Evolutionary conservation across 2,113 vertebrate genomes (phyloP), one percentile per base, ranked within the genome.

Genomic region (Istiophorus platypterus): DNA sequence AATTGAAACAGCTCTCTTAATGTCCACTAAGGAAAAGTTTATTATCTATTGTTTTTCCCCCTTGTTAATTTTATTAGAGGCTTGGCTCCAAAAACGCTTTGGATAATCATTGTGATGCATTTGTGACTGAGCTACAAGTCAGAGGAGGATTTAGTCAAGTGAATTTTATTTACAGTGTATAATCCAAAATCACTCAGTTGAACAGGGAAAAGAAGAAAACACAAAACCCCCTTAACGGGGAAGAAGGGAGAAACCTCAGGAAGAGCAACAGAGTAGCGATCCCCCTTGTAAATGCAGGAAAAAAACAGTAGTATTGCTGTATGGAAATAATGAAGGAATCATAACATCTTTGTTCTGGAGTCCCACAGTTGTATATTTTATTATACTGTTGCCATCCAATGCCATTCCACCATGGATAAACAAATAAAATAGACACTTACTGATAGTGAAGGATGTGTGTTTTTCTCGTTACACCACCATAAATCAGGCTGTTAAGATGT

Each of bases 1-100:
- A 92, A 92, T 92, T 7, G 9, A 41, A 85, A 87, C 72, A 52
- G 41, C n/a, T 52, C 49, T 31, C 26, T 24, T 24, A 47, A n/a
- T 7, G 47, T 45, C 11, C 22, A 20, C 42, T 64, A 12, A 62
- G 24, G 20, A 74, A 63, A 72, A 22, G 24, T 24, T 5, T 14
- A 45, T 22, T 27, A 47, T 6, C 26, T 57, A 24, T 20, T 31
- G 47, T 41, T 34, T 29, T 18, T 45, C 22, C 27, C 39, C 24
- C 13, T 12, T 42, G 56, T 45, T 42, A 15, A 3, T 54, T 7
- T 56, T 68, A 2, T 27, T 26, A 7, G 31, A 65, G 18, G 17
- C 12, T 52, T 11, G 42, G 45, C 31, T 13, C 7, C 2, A 17
- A 37, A 34, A n/a, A 27, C 37, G 54, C 11, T 64, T 58, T 58